A percentile compares a stretch with the other conserved stretches of the same genome.
These are phyloP conservation scores for Narcine bancroftii DNA, from an alignment of 2,113 vertebrate genomes.

Conservation along the genomic window DNA sequence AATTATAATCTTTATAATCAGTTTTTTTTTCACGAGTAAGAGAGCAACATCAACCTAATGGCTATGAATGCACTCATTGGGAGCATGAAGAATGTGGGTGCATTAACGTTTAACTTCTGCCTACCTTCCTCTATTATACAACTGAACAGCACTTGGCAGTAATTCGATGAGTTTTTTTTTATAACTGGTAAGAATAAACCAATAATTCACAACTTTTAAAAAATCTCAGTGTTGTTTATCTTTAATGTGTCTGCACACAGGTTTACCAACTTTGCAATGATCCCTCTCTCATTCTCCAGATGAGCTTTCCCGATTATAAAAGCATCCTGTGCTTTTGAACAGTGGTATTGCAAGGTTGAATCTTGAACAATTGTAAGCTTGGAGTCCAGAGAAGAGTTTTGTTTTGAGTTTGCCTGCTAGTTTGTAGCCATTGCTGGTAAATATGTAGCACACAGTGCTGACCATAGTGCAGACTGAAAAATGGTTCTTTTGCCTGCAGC, in stretches of 20 bases:
- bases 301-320: neutral
- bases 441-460: neutral
- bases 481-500: neutral
- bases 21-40: neutral
- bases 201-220: neutral
- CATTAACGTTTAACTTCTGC: neutral
- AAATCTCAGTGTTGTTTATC: neutral
- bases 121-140: neutral
- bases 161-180: neutral
- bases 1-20: slow-evolving; percentile 10
- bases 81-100: neutral
- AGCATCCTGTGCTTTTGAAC: neutral
- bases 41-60: neutral
- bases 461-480: too few species aligned
- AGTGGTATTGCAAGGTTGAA: neutral
- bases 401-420: neutral
- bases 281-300: neutral
- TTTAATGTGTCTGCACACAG: neutral
- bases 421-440: neutral
- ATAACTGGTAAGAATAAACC: neutral
- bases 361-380: neutral
- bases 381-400: neutral
- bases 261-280: neutral
- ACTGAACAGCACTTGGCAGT: neutral
- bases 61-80: neutral